A percentile compares a stretch with the other conserved stretches of the same genome.
phyloP scores from a whole-genome alignment of 2,113 vertebrate species.

The Neolamprologus modestus region DNA sequence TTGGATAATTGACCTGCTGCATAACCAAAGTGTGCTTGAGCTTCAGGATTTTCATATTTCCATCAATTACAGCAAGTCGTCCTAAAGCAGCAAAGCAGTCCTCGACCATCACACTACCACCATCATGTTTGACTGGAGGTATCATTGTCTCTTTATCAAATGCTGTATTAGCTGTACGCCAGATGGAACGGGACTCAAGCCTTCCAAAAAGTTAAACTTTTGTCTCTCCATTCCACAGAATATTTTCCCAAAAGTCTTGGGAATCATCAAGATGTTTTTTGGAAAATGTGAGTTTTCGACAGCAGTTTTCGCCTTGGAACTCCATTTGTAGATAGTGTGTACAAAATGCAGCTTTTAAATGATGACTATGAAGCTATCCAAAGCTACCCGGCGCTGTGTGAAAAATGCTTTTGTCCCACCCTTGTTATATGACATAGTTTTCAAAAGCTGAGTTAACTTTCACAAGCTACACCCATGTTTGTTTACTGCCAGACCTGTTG shows the following conservation, averaged over 20 bases:
- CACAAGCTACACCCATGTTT: not conserved
- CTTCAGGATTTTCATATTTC: not conserved
- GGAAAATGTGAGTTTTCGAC: not conserved
- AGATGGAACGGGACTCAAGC: not conserved
- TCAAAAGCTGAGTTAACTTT: not conserved
- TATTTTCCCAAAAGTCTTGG: not conserved
- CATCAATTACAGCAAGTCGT: not conserved
- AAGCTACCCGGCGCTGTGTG: rapidly evolving
- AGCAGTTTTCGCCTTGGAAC: rapidly evolving
- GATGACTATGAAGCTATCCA: not conserved
- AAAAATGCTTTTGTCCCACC: not conserved
- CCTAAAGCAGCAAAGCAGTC: not conserved
- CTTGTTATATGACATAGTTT: not conserved
- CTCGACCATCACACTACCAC: not conserved
- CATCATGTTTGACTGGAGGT: not conserved
- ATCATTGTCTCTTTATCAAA: not conserved
- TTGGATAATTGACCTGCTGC: not conserved
- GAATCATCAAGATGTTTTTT: not conserved
- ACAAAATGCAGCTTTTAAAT: not conserved
- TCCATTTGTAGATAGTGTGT: not conserved
- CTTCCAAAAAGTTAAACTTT: not conserved
- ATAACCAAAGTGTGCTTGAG: not conserved
- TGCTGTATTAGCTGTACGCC: not conserved
- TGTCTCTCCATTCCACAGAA: not conserved
- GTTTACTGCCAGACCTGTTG: not conserved